These are phyloP conservation scores for Canis aureus DNA, from an alignment of 2,113 vertebrate species.

Conservation along the genomic window DNA sequence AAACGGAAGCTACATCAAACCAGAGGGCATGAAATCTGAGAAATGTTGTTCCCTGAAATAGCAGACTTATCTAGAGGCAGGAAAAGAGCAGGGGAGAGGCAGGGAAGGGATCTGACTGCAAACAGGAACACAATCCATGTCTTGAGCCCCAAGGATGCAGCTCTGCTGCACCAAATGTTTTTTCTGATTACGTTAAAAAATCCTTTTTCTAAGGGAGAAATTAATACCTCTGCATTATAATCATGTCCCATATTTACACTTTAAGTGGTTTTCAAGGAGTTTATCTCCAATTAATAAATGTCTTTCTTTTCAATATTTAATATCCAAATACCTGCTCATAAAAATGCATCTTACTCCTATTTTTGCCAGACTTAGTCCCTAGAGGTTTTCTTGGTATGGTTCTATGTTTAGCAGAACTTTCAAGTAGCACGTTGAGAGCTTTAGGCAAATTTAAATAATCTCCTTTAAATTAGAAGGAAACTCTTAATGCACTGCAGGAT, in stretches of 20 bases:
- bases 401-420: slow-evolving; percentile 61
- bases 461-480: slow-evolving; percentile 49
- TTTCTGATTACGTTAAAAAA: neutral
- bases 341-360: slow-evolving; percentile 11
- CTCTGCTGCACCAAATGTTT: neutral
- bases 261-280: slow-evolving; percentile 6
- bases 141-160: neutral
- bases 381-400: slow-evolving; percentile 30
- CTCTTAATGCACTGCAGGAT: neutral
- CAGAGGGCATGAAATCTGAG: neutral
- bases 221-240: neutral
- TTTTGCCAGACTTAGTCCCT: slow-evolving; percentile 38
- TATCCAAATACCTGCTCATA: slow-evolving; percentile 58
- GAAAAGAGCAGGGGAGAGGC: neutral
- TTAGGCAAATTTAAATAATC: slow-evolving; percentile 56
- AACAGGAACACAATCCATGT: neutral
- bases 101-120: neutral
- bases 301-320: slow-evolving; percentile 53
- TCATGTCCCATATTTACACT: slow-evolving; percentile 17
- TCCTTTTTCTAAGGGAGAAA: slow-evolving; percentile 34
- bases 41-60: neutral
- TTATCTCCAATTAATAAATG: slow-evolving; percentile 28
- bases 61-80: neutral
- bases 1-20: neutral
- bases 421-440: neutral